phyloP scores from a whole-genome alignment of 2,113 vertebrate genomes.

The Athene cunicularia region DNA sequence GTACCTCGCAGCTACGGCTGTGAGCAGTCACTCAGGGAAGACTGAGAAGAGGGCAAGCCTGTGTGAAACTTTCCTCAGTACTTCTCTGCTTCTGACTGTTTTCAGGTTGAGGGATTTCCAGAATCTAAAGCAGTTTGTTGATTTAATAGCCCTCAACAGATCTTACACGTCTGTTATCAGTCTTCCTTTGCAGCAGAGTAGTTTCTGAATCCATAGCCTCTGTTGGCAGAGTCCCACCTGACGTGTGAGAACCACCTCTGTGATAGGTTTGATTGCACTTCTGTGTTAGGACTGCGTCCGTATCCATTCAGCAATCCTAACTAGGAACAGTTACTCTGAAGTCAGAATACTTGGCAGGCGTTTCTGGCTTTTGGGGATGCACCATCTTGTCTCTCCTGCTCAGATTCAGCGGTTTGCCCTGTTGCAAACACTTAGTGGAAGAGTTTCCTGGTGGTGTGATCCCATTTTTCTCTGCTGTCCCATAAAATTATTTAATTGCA shows the following conservation, averaged over 20 bases:
- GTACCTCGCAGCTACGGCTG: neutral
- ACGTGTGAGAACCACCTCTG: neutral
- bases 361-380: neutral
- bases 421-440: neutral
- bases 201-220: neutral
- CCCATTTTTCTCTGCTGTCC: neutral
- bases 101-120: neutral
- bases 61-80: neutral
- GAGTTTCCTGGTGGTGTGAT: neutral
- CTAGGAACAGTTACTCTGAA: fast-evolving
- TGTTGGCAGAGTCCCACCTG: neutral
- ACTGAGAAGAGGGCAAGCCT: neutral
- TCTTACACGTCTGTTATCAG: fast-evolving
- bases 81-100: neutral
- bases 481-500: neutral
- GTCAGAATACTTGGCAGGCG: neutral
- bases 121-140: neutral
- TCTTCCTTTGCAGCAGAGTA: neutral
- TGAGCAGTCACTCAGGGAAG: neutral
- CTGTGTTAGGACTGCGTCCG: fast-evolving
- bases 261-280: neutral
- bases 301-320: neutral
- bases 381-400: neutral
- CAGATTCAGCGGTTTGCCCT: neutral
- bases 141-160: neutral